phyloP scores from a whole-genome alignment of 2,888 invertebrate species.

The Drosophila monieri region DNA sequence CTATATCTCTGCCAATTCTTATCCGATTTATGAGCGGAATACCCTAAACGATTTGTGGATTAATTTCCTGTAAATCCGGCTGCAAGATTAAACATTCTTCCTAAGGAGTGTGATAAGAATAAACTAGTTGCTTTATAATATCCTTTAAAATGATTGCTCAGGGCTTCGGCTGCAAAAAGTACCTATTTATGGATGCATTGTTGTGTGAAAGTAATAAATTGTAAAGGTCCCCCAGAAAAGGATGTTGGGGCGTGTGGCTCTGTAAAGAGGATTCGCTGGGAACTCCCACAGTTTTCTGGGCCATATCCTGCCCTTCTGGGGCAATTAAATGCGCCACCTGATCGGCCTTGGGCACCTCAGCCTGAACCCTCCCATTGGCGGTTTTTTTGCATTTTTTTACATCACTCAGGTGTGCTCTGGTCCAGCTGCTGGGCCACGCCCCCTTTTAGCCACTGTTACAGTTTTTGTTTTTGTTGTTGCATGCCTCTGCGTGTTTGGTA shows the following conservation, averaged over 20 bases:
- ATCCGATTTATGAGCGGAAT: too few relatives aligned
- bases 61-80: too few relatives aligned
- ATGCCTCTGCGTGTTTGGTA: slow-evolving; percentile 13
- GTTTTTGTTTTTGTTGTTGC: slow-evolving; percentile 47
- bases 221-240: background rate
- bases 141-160: background rate
- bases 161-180: background rate
- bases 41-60: too few relatives aligned
- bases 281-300: slow-evolving; percentile 2
- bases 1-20: too few relatives aligned
- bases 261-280: background rate
- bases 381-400: slow-evolving; percentile 12
- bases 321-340: slow-evolving; percentile 65
- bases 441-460: slow-evolving; percentile 68
- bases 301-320: slow-evolving; percentile 4
- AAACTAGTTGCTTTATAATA: background rate
- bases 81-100: too few relatives aligned
- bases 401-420: slow-evolving; percentile 7
- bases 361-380: background rate
- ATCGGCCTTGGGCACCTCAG: slow-evolving; percentile 68
- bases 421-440: slow-evolving; percentile 40
- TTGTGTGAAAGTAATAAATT: background rate
- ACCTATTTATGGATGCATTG: background rate
- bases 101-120: too few relatives aligned
- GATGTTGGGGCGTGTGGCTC: background rate